Percentiles rank a stretch among this genome's conserved stretches.
Conservation (phyloP, 2,888 invertebrate species). For the Rhabditoides inermis region DNA sequence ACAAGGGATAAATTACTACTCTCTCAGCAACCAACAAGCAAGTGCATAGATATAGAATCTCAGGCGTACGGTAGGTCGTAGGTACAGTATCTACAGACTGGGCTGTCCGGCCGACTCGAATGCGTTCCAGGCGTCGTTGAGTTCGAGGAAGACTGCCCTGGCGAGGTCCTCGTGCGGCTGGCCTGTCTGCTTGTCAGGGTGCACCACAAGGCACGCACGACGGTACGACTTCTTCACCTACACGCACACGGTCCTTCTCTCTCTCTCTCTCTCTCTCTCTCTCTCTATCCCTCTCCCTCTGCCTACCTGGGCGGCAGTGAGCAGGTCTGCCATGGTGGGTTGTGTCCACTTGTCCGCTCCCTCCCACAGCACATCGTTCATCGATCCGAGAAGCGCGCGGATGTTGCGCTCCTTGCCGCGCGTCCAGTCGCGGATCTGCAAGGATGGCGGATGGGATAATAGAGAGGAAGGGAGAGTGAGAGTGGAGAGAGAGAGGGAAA, state of each 20-base stretch:
- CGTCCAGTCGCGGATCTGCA: slow-evolving; percentile 67
- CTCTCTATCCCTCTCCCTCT: slow-evolving; percentile 4
- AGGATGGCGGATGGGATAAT: neutral
- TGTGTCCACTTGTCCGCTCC: slow-evolving; percentile 79
- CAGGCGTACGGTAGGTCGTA: too few species aligned
- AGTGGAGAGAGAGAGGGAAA: too few species aligned
- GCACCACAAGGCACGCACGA: slow-evolving; percentile 88
- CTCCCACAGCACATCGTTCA: slow-evolving; percentile 66
- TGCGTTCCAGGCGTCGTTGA: slow-evolving; percentile 96
- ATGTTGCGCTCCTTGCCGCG: slow-evolving; percentile 94
- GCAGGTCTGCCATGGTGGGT: slow-evolving; percentile 86
- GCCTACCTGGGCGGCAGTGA: slow-evolving; percentile 75
- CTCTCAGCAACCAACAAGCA: too few species aligned
- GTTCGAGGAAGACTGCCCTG: slow-evolving; percentile 92
- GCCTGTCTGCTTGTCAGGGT: slow-evolving; percentile 77
- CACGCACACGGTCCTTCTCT: slow-evolving; percentile 1
- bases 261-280: neutral
- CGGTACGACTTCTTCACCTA: slow-evolving; percentile 93
- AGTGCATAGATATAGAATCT: too few species aligned
- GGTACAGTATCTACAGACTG: too few species aligned
- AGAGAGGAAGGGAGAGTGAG: too few species aligned
- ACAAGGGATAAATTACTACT: too few species aligned
- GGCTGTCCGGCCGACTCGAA: too few species aligned
- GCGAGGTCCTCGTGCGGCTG: slow-evolving; percentile 85
- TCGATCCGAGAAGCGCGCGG: slow-evolving; percentile 81